These are phyloP conservation scores for Petrocephalus schoutedeni DNA, from an alignment of 2,797 vertebrate species.

Conservation along the genomic window DNA sequence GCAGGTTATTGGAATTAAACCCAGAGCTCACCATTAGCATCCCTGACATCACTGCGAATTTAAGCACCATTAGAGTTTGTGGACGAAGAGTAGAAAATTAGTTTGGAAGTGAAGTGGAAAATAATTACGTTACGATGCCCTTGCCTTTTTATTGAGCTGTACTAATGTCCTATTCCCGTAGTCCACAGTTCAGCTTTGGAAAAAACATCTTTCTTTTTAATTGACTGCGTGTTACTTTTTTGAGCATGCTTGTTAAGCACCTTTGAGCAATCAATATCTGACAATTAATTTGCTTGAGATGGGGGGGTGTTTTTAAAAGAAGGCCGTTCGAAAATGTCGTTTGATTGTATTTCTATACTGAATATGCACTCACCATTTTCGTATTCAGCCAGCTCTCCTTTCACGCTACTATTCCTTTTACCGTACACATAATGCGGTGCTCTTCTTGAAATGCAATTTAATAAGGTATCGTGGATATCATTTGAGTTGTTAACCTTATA, in stretches of 20 bases:
- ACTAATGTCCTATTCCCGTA: not conserved
- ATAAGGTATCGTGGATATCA: not conserved
- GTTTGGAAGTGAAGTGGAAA: not conserved
- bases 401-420: not conserved
- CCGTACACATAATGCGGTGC: not conserved
- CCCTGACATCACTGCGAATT: not conserved
- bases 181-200: not conserved
- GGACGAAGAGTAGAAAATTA: not conserved
- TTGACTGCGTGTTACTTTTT: not conserved
- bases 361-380: not conserved
- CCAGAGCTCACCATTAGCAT: not conserved
- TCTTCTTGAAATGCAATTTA: not conserved
- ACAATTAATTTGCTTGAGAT: not conserved
- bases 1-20: not conserved
- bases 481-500: not conserved
- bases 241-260: not conserved
- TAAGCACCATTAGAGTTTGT: not conserved
- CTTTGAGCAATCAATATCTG: not conserved
- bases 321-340: not conserved
- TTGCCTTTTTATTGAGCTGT: not conserved
- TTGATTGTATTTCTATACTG: not conserved
- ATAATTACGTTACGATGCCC: not conserved
- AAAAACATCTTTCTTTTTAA: not conserved
- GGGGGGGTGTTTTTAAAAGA: not conserved
- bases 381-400: not conserved